Conservation (phyloP, 2,888 invertebrate species). For the Bedellia somnulentella region DNA sequence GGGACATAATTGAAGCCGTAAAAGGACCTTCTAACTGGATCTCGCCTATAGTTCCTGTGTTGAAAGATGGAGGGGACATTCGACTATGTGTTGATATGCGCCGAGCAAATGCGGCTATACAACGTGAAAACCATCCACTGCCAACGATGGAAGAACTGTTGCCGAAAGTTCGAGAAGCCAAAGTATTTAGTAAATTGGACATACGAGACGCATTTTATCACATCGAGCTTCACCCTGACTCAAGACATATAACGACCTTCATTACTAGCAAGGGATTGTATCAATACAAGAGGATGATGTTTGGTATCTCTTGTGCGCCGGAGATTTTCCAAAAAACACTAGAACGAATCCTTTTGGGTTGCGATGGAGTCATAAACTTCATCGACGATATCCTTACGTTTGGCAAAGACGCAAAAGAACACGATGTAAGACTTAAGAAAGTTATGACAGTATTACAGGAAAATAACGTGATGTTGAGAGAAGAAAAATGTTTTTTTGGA, state of each 20-base stretch:
- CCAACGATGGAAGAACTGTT: slow-evolving; percentile 13
- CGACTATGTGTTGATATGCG: slow-evolving; percentile 15
- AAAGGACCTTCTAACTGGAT: slow-evolving; percentile 13
- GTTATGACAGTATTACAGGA: slow-evolving; percentile 1
- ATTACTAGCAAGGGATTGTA: slow-evolving; percentile 10
- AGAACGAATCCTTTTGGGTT: slow-evolving; percentile 9
- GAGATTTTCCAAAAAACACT: slow-evolving; percentile 9
- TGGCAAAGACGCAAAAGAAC: slow-evolving; percentile 2
- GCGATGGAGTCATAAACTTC: slow-evolving; percentile 8
- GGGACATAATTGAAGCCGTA: slow-evolving; percentile 20
- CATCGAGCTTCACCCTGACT: slow-evolving; percentile 18
- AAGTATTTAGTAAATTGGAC: slow-evolving; percentile 1
- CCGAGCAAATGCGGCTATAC: slow-evolving; percentile 20
- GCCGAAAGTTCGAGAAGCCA: slow-evolving; percentile 11
- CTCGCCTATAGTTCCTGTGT: slow-evolving; percentile 10
- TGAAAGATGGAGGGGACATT: slow-evolving; percentile 13
- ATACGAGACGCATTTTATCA: slow-evolving; percentile 21
- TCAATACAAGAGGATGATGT: slow-evolving; percentile 18
- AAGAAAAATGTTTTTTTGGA: slow-evolving; percentile 1
- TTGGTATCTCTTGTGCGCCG: slow-evolving; percentile 16
- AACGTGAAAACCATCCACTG: slow-evolving; percentile 11
- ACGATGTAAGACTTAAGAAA: slow-evolving; percentile 2
- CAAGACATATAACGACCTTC: slow-evolving; percentile 24
- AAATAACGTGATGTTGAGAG: slow-evolving; percentile 2
- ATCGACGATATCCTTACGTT: slow-evolving; percentile 15